Base-by-base conservation (phyloP, 2,797 vertebrate genomes). In the Allobates femoralis region DNA sequence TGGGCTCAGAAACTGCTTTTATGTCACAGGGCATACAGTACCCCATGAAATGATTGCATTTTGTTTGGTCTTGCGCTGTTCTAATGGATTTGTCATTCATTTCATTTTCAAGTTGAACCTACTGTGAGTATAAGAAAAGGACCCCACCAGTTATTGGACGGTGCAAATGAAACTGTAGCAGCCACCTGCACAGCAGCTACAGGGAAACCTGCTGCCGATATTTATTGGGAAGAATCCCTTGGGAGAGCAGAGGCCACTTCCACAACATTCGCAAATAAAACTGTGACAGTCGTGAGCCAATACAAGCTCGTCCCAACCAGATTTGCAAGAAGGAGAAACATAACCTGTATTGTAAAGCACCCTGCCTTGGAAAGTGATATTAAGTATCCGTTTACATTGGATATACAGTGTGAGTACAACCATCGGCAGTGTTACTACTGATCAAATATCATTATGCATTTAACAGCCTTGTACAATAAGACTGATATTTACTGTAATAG, bases 141-240 rank as follows among this genome's bases (percentile, higher is more conserved):
- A 89, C 94, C 96, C 79, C 89, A 92, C 1, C 92, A 95, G 79
- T 94, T 99, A 90, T 92, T 97, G 91, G 96, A 97, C 46, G 97
- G 97, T 19, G 95, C 93, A 77, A 96, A 95, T 26, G 94, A 96
- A 91, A 96, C 97, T 2, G 60, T 97, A 92, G 98, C 97, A 92
- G 98, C 98, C 67, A 95, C 95, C 84, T 99, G 98, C 92, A 96
- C 94, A n/a, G 98, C 98, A 58, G 97, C 98, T 90, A 95, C 94
- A 21, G 97, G 97, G 76, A 97, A 96, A 64, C 98, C 98, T 51
- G 93, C 95, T 11, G 97, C 98, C 0, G 93, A 94, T 60, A 95
- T 99, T 83, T 94, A 94, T 89, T 99, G 98, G 98, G 97, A 98
- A 93, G 95, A 96, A 84, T 93, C 95, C 85, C 93, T 95, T 34